Base-by-base conservation (phyloP, 2,113 vertebrate species). In the Hylia prasina region DNA sequence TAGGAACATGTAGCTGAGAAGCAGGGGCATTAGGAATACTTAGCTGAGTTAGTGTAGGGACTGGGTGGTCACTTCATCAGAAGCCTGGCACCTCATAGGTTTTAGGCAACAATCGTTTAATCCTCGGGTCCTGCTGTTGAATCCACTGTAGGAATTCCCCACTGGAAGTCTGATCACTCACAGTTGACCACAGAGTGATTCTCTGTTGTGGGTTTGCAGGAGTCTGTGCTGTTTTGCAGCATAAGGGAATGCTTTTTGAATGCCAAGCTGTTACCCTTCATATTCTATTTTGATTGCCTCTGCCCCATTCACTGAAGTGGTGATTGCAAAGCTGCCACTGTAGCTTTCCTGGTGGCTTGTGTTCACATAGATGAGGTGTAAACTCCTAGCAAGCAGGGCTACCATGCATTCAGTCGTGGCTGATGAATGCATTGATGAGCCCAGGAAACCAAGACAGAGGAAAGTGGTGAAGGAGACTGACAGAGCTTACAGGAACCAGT, bases 161-260 rank as follows among this genome's bases (percentile, higher is more conserved):
- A 1, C 7, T 63, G 35, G 30, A 69, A 54, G 20, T 47, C n/a
- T 0, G 0, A 7, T 88, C 45, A 39, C 42, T 54, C 40, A 10
- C 6, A 15, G 27, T 0, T 40, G 50, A 63, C 9, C 28, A n/a
- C 0, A 73, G 39, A 60, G 22, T 15, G 25, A 77, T 72, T 83
- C 37, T 79, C 42, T 66, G 1, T 27, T 77, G 40, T 58, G 50
- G 30, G 5, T 86, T 80, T 90, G 33, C 12, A 80, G 33, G 37
- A 82, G 23, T 25, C 42, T 76, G 20, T 48, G 53, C 10, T 84
- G 22, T 66, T 93, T 76, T 79, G 48, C n/a, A 82, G 28, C 4
- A 24, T 24, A 57, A 79, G 8, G 30, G 19, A 54, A 54, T 17
- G 33, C 0, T 54, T 91, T 91, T 21, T 45, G 20, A 58, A 70